Conservation (phyloP, 2,113 vertebrate species). For the Anser cygnoides region DNA sequence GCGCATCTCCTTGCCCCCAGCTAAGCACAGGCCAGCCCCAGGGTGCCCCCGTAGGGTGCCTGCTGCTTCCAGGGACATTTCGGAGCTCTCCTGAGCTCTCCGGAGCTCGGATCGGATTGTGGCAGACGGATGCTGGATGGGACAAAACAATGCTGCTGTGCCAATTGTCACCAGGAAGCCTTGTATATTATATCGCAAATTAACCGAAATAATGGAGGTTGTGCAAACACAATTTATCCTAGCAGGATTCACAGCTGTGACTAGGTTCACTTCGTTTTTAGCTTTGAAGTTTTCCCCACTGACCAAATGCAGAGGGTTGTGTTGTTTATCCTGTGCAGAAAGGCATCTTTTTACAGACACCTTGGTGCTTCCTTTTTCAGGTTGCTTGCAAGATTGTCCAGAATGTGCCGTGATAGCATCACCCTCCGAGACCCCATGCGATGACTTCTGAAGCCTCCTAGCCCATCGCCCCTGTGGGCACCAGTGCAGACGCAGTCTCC, state of each 20-base stretch:
- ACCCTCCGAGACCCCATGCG: not conserved
- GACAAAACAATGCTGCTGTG: accelerated
- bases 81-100: not conserved
- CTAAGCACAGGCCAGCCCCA: not conserved
- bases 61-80: not conserved
- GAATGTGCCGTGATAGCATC: accelerated
- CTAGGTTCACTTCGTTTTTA: not conserved
- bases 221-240: conserved; percentile 19
- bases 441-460: not conserved
- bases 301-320: not conserved
- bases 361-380: not conserved
- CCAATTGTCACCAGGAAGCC: not conserved
- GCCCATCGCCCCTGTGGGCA: not conserved
- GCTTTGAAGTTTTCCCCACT: conserved; percentile 43
- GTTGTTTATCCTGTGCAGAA: not conserved
- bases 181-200: not conserved
- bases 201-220: not conserved
- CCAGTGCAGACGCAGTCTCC: not conserved
- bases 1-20: not conserved
- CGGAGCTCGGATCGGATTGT: accelerated
- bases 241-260: not conserved
- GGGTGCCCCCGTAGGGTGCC: accelerated
- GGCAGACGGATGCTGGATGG: not conserved
- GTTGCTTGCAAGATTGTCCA: not conserved
- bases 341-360: not conserved